A percentile compares a stretch with the other conserved stretches of the same genome.
Evolutionary conservation across 2,113 vertebrate genomes (phyloP).

Genomic region (Percina caprodes): DNA sequence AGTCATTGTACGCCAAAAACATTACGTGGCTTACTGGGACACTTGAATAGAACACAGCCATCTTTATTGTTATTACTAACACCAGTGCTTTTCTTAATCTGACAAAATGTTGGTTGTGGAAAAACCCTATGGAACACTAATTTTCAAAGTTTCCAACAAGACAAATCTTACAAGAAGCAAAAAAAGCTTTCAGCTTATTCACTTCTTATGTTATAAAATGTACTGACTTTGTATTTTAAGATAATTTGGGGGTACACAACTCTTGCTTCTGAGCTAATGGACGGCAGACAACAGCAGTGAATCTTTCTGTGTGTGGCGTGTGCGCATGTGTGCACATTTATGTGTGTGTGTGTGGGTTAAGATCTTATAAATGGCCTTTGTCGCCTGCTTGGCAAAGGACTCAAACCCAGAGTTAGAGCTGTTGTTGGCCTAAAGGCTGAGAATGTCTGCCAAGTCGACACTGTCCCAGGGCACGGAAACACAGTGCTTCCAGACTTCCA

Average conservation of each 20-base stretch:
- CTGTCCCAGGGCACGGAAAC: conserved; percentile 15
- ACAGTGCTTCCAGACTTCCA: conserved; percentile 12
- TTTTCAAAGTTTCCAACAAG: neutral
- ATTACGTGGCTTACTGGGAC: neutral
- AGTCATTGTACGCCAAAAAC: neutral
- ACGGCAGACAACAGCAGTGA: neutral
- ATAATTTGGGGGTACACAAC: neutral
- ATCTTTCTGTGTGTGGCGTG: neutral
- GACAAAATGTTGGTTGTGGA: too few relatives aligned
- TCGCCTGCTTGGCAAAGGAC: conserved; percentile 13
- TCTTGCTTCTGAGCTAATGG: conserved; percentile 1
- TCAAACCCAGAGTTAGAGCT: conserved; percentile 11
- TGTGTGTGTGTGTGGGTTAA: neutral
- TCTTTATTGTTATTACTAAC: too few relatives aligned
- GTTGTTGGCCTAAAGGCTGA: conserved; percentile 32
- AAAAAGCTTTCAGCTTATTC: neutral
- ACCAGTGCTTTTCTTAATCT: too few relatives aligned
- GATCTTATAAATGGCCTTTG: conserved; percentile 36
- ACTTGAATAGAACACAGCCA: too few relatives aligned
- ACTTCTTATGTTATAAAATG: neutral
- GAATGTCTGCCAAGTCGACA: conserved; percentile 20
- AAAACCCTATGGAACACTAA: too few relatives aligned
- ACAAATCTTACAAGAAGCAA: neutral
- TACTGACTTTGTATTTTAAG: neutral
- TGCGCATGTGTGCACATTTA: neutral